Evolutionary conservation across 23 tunicate genomes (phyloP).

Genomic region (Diplosoma virens): DNA sequence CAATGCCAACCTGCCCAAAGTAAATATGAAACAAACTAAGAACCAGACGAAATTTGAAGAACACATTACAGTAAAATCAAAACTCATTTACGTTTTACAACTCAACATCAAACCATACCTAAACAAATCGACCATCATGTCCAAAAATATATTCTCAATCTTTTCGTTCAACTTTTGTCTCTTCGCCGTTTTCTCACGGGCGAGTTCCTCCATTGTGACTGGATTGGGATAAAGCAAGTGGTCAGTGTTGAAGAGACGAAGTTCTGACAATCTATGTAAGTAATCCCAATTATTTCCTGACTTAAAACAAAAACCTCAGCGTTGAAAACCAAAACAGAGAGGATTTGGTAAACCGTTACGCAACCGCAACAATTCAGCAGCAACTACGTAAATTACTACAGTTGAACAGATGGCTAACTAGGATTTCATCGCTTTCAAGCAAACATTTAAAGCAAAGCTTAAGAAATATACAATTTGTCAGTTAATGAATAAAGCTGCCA

Average conservation of each 20-base stretch:
- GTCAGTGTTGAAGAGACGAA: constrained; percentile 34
- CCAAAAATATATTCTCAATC: constrained; percentile 52
- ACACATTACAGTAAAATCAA: not conserved
- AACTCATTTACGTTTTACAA: not conserved
- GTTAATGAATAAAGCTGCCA: no score
- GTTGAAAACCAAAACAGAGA: no score
- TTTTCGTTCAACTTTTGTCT: constrained; percentile 31
- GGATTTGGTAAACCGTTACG: no score
- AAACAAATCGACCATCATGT: constrained; percentile 78
- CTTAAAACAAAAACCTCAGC: no score
- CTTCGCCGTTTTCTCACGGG: not conserved
- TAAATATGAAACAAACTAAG: no score
- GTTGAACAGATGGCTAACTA: no score
- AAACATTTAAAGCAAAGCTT: not conserved
- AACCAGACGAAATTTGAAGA: no score
- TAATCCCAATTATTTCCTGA: no score
- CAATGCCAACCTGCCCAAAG: no score
- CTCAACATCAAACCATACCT: constrained; percentile 31
- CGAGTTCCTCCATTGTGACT: constrained; percentile 46
- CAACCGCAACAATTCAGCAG: no score
- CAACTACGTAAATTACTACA: no score
- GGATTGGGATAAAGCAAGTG: constrained; percentile 26
- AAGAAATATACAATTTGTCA: no score
- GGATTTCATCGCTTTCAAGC: not conserved
- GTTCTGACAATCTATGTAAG: constrained; percentile 36